Evolutionary conservation across 2,888 invertebrate species (phyloP), one percentile per base, ranked within the genome.

Genomic region (Eustalomyia histrio): DNA sequence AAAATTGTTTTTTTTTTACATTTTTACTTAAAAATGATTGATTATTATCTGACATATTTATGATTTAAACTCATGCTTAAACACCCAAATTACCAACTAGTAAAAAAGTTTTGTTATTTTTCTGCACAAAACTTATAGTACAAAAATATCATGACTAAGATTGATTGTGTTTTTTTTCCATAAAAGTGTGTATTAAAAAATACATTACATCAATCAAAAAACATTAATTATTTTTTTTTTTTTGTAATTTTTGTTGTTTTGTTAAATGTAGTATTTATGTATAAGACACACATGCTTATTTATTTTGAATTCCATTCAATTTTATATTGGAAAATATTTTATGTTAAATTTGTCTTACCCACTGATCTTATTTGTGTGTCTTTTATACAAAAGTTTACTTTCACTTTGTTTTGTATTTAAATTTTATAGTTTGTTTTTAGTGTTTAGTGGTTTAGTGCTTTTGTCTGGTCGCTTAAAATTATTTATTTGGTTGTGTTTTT

Each of bases 181-280:
- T 67, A 24, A 47, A 63, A 53, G 7, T 50, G 53, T 69, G 14
- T 53, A 58, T 52, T 53, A 64, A 76, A n/a, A 58, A 58, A 53
- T 43, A 29, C 68, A 76, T 60, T 63, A 80, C 76, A 76, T 80
- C 73, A 76, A 73, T 76, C 80, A 76, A 72, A 58, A 43, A 68
- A 35, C 55, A 52, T 71, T 58, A 58, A 57, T 76, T 71, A 63
- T 69, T 69, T 50, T 55, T 61, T 43, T 14, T n/a, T 55, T 2
- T 16, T n/a, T 39, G 16, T 29, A 16, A 33, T 43, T 43, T 43
- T 43, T 43, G n/a, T n/a, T n/a, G n/a, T 43, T 43, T 43, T 5
- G 35, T 7, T 35, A 35, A 35, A 35, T 35, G 35, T 35, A 35
- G 35, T 35, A 35, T 1, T 5, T 35, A 35, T 35, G 10, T 35